Percentiles rank a stretch among this genome's conserved stretches.
Evolutionary conservation across 2,888 invertebrate species (phyloP).

Genomic region (Flexamia atlantica): DNA sequence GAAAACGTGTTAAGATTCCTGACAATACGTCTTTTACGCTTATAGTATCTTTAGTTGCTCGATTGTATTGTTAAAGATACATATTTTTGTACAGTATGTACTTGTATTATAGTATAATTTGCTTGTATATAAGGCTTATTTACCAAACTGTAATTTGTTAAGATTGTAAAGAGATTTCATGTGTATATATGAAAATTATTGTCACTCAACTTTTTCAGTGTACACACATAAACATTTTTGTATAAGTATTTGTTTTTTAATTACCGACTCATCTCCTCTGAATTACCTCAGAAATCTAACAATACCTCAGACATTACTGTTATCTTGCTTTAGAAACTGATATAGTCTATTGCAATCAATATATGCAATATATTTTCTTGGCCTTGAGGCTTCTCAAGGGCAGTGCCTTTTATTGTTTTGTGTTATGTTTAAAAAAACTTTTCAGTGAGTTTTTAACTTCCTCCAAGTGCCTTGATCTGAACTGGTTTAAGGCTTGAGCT

Average conservation of each 20-base stretch:
- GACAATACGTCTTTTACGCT: slow-evolving; percentile 48
- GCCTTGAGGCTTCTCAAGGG: too few species aligned
- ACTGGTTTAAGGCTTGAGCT: too few species aligned
- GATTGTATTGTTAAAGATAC: slow-evolving; percentile 33
- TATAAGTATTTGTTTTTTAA: neutral
- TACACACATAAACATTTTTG: slow-evolving; percentile 12
- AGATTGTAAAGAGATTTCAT: neutral
- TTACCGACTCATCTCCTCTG: too few species aligned
- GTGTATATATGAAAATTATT: slow-evolving; percentile 25
- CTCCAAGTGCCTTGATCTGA: too few species aligned
- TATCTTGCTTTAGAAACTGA: too few species aligned
- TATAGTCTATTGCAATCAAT: too few species aligned
- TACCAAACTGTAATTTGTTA: slow-evolving; percentile 6
- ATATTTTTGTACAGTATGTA: slow-evolving; percentile 49
- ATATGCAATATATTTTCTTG: too few species aligned
- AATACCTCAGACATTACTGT: too few species aligned
- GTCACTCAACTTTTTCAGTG: slow-evolving; percentile 23
- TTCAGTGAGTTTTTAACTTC: too few species aligned
- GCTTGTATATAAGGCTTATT: slow-evolving; percentile 18
- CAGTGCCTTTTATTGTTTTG: too few species aligned
- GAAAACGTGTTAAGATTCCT: slow-evolving; percentile 18
- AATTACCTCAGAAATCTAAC: too few species aligned
- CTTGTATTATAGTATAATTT: slow-evolving; percentile 35
- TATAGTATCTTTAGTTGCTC: slow-evolving; percentile 34
- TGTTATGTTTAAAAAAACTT: too few species aligned